These are phyloP conservation scores for Goniozus legneri DNA, from an alignment of 1,140 invertebrate species.

Conservation along the genomic window DNA sequence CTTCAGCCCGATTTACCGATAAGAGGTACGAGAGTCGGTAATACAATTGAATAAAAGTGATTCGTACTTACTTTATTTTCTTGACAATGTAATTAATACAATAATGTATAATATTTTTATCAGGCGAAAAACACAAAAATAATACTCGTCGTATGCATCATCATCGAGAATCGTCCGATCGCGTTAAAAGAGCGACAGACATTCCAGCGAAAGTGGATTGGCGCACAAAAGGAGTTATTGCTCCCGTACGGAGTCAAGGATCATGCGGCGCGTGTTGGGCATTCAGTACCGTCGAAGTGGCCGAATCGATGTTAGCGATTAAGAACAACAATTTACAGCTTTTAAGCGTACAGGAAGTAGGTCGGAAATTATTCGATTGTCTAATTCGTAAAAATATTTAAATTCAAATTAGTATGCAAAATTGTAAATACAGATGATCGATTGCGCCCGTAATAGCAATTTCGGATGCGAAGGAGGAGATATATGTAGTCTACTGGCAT, in stretches of 20 bases:
- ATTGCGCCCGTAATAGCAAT: conserved; percentile 73
- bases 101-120: no score
- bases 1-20: conserved; percentile 42
- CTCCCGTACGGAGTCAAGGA: conserved; percentile 69
- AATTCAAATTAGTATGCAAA: neutral
- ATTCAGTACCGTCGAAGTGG: conserved; percentile 73
- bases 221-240: conserved; percentile 68
- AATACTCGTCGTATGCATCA: conserved; percentile 22
- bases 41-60: conserved; percentile 24
- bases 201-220: conserved; percentile 51
- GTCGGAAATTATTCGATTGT: conserved; percentile 12
- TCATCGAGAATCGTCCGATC: conserved; percentile 6
- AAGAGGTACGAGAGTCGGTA: conserved; percentile 31
- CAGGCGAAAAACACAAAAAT: conserved; percentile 16
- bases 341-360: conserved; percentile 74
- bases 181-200: conserved; percentile 26
- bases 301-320: conserved; percentile 76
- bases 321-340: conserved; percentile 59
- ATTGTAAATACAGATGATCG: conserved; percentile 68
- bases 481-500: conserved; percentile 71
- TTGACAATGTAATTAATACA: no score
- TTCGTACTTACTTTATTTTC: no score
- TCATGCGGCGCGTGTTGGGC: conserved; percentile 86
- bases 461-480: conserved; percentile 79
- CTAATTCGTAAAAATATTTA: neutral